Percentiles rank a stretch among this genome's conserved stretches.
Conservation (phyloP, 2,113 vertebrate species). For the Bubo blakistoni region DNA sequence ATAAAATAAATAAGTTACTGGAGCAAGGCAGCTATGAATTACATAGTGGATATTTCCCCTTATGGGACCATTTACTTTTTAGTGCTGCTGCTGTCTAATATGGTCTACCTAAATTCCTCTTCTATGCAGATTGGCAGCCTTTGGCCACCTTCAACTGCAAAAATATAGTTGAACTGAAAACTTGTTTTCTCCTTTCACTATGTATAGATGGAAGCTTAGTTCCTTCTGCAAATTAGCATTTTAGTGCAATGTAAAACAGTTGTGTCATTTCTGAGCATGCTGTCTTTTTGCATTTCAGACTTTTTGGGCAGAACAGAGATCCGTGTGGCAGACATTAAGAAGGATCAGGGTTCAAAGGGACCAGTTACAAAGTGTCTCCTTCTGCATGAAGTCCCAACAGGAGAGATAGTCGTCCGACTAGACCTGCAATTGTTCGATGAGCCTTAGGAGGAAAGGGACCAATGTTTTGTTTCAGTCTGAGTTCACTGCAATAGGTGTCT, state of each 20-base stretch:
- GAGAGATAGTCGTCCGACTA: slow-evolving; percentile 94
- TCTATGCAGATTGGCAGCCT: neutral
- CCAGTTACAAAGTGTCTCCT: slow-evolving; percentile 97
- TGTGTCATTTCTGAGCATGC: neutral
- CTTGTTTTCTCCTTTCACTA: neutral
- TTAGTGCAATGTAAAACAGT: neutral
- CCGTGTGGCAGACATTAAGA: slow-evolving; percentile 97
- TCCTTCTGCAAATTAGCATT: neutral
- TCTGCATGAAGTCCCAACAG: slow-evolving; percentile 96
- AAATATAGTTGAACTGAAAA: neutral
- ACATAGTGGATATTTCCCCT: neutral
- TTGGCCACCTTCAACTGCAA: neutral
- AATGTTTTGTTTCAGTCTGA: neutral
- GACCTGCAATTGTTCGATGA: slow-evolving; percentile 97
- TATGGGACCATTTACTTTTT: neutral
- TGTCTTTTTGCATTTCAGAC: slow-evolving; percentile 78
- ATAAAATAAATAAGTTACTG: neutral
- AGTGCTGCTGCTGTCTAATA: neutral
- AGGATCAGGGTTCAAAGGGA: slow-evolving; percentile 97
- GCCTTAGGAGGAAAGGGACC: slow-evolving; percentile 69
- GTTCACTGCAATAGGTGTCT: neutral
- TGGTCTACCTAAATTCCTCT: neutral
- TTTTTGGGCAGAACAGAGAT: slow-evolving; percentile 98
- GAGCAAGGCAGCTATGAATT: neutral
- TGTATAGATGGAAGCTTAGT: neutral